Conservation (phyloP, 2,797 vertebrate genomes). For the Poeciliopsis infans region DNA sequence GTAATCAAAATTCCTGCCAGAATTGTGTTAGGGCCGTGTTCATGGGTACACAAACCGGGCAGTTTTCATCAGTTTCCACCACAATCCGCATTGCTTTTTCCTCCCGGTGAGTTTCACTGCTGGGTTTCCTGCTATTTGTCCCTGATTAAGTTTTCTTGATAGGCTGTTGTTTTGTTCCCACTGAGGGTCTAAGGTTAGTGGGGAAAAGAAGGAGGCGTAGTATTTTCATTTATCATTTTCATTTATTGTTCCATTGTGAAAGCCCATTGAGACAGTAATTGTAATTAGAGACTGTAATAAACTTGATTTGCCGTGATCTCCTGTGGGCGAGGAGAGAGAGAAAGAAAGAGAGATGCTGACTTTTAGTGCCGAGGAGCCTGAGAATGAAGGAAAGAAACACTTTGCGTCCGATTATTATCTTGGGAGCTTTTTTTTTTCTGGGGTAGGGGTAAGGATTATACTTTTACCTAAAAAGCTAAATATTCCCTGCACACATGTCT, state of each 20-base stretch:
- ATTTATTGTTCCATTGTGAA: slow-evolving; percentile 62
- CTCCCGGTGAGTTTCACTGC: slow-evolving; percentile 12
- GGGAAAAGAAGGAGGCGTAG: slow-evolving; percentile 9
- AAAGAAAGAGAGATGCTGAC: slow-evolving; percentile 8
- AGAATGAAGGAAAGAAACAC: slow-evolving; percentile 12
- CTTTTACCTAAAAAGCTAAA: slow-evolving; percentile 14
- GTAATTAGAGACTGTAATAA: slow-evolving; percentile 70
- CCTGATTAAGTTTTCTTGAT: slow-evolving; percentile 47
- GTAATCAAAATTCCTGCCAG: neutral
- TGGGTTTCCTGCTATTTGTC: neutral
- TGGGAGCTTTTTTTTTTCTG: slow-evolving; percentile 5
- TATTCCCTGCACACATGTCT: neutral
- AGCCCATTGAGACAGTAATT: slow-evolving; percentile 67
- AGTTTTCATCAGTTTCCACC: neutral
- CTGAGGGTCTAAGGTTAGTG: slow-evolving; percentile 41
- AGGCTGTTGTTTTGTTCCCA: slow-evolving; percentile 33
- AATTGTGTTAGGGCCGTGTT: neutral
- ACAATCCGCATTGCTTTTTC: slow-evolving; percentile 2
- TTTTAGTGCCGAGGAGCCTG: slow-evolving; percentile 33
- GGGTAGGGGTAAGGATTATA: slow-evolving; percentile 4
- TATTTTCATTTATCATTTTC: slow-evolving; percentile 69
- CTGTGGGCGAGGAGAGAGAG: slow-evolving; percentile 42
- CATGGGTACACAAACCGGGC: neutral
- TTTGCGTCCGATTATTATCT: slow-evolving; percentile 15
- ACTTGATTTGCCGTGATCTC: slow-evolving; percentile 68